These are phyloP conservation scores for Caloenas nicobarica DNA, from an alignment of 2,113 vertebrate species.

Conservation along the genomic window DNA sequence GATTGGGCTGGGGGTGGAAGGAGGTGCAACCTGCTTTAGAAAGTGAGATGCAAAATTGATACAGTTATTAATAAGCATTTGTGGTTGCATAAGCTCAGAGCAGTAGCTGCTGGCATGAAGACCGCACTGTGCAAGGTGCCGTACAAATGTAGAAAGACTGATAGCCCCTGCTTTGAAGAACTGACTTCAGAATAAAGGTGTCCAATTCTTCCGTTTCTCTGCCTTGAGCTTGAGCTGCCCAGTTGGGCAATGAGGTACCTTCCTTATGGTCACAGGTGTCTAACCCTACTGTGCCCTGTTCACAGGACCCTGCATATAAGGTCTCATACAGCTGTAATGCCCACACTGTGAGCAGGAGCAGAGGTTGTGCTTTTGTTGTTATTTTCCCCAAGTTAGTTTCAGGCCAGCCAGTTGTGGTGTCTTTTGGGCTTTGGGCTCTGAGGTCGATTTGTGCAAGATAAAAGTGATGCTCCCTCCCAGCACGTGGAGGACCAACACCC, in stretches of 20 bases:
- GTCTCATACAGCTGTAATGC: not conserved
- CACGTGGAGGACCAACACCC: rapidly evolving
- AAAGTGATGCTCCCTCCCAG: not conserved
- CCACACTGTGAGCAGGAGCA: rapidly evolving
- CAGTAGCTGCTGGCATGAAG: not conserved
- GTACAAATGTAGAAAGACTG: not conserved
- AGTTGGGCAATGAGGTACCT: not conserved
- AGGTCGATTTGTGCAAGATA: not conserved
- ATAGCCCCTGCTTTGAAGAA: not conserved
- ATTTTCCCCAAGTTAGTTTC: not conserved
- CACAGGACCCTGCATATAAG: not conserved
- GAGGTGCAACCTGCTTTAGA: conserved; percentile 43
- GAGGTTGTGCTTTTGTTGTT: not conserved
- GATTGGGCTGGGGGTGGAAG: conserved; percentile 49
- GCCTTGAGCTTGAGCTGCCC: not conserved
- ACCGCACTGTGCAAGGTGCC: not conserved
- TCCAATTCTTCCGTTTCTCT: not conserved
- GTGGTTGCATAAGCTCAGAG: not conserved
- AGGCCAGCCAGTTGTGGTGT: not conserved
- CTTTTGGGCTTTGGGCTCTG: not conserved
- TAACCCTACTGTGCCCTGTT: not conserved
- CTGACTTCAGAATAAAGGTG: not conserved
- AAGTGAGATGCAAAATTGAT: conserved; percentile 14
- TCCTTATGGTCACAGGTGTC: not conserved
- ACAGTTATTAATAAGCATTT: conserved; percentile 49